Conservation (phyloP, 2,888 invertebrate genomes). For the Papilio elwesi region DNA sequence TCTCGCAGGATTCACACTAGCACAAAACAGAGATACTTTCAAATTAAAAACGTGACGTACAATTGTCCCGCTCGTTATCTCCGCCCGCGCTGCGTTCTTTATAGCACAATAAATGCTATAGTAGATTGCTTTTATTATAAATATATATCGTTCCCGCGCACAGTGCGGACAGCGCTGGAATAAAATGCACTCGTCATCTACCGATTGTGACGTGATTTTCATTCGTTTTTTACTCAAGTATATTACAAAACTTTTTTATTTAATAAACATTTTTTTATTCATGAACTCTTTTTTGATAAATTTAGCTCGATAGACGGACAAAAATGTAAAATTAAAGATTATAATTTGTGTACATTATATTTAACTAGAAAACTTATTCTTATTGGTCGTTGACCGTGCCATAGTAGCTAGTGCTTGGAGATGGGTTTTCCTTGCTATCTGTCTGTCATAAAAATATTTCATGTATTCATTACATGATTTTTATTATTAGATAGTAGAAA, state of each 20-base stretch:
- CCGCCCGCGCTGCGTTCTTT: conserved; percentile 33
- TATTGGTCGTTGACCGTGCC: too few relatives aligned
- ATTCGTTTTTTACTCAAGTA: conserved; percentile 13
- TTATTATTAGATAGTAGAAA: too few relatives aligned
- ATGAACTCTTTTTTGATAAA: too few relatives aligned
- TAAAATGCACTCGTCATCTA: conserved; percentile 5
- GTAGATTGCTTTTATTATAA: conserved; percentile 34
- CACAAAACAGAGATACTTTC: conserved; percentile 34
- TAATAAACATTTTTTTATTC: not conserved
- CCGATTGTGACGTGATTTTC: conserved; percentile 11
- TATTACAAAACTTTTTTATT: not conserved
- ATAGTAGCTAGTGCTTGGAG: too few relatives aligned
- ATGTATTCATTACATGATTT: too few relatives aligned
- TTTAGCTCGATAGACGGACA: not conserved
- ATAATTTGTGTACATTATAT: too few relatives aligned
- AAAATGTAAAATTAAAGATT: too few relatives aligned
- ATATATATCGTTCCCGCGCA: conserved; percentile 21
- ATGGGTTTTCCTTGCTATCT: too few relatives aligned
- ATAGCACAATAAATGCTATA: conserved; percentile 38
- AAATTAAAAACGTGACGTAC: conserved; percentile 40
- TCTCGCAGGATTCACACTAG: conserved; percentile 29
- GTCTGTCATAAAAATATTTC: too few relatives aligned
- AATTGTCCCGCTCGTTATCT: conserved; percentile 38
- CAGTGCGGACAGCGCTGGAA: conserved; percentile 1
- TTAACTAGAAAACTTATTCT: too few relatives aligned